phyloP scores from a whole-genome alignment of 2,797 vertebrate species.

The Manis pentadactyla region DNA sequence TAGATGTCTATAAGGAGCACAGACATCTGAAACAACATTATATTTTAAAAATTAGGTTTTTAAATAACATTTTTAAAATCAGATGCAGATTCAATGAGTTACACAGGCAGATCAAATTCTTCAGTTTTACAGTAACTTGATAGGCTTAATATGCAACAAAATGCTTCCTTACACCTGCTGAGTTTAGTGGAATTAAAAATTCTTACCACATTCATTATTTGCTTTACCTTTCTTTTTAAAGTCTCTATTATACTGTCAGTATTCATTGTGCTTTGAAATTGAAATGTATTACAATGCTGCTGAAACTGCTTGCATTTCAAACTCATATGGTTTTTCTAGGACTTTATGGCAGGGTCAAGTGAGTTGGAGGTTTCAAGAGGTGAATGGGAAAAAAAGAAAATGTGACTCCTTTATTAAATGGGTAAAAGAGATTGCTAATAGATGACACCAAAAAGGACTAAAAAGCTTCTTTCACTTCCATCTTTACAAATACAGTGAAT shows the following conservation, averaged over 20 bases:
- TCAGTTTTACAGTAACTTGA: slow-evolving; percentile 72
- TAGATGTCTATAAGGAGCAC: not conserved
- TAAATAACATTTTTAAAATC: not conserved
- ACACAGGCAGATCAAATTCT: slow-evolving; percentile 52
- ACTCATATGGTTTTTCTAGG: slow-evolving; percentile 33
- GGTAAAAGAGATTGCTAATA: slow-evolving; percentile 44
- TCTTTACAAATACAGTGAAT: slow-evolving; percentile 49
- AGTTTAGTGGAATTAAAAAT: slow-evolving; percentile 65
- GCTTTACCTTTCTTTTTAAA: slow-evolving; percentile 73
- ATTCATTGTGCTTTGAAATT: slow-evolving; percentile 59
- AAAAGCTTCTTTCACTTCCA: not conserved
- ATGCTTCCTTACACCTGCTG: slow-evolving; percentile 66
- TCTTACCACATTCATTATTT: slow-evolving; percentile 68
- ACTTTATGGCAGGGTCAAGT: slow-evolving; percentile 52
- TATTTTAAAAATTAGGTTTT: slow-evolving; percentile 57
- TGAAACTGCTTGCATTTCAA: slow-evolving; percentile 51
- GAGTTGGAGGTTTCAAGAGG: slow-evolving; percentile 60
- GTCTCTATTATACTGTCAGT: slow-evolving; percentile 67
- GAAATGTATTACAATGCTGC: slow-evolving; percentile 60
- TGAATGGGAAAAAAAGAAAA: slow-evolving; percentile 57
- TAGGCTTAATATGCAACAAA: slow-evolving; percentile 14
- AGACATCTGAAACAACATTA: slow-evolving; percentile 11
- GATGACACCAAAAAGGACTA: not conserved
- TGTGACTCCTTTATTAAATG: slow-evolving; percentile 57
- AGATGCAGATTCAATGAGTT: slow-evolving; percentile 47